Evolutionary conservation across 2,113 vertebrate genomes (phyloP).

Genomic region (Phalacrocorax aristotelis): DNA sequence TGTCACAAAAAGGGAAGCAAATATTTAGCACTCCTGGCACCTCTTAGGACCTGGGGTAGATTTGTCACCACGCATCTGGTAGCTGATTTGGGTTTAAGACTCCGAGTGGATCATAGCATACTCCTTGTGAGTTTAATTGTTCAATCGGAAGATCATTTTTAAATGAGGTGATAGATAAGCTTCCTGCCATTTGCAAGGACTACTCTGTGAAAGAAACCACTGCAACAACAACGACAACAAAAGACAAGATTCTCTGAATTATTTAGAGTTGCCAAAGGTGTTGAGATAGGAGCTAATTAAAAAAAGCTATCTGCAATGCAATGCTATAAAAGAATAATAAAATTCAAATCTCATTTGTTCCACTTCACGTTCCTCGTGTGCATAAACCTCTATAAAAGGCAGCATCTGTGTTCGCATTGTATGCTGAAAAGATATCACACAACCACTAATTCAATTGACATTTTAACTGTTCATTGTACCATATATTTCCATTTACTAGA

Average conservation of each 20-base stretch:
- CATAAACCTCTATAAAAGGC: constrained; percentile 65
- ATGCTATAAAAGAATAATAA: constrained; percentile 74
- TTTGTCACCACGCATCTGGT: not conserved
- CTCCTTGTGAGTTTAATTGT: not conserved
- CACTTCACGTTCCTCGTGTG: constrained; percentile 59
- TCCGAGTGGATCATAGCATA: not conserved
- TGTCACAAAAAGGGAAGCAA: not conserved
- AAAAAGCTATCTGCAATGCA: constrained; percentile 56
- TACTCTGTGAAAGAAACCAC: not conserved
- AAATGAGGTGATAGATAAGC: not conserved
- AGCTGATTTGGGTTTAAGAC: not conserved
- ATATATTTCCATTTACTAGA: constrained; percentile 65
- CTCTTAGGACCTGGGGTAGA: not conserved
- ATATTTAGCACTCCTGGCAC: not conserved
- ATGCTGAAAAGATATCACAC: constrained; percentile 33
- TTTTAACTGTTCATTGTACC: constrained; percentile 64
- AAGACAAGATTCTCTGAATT: constrained; percentile 25
- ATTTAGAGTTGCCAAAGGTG: constrained; percentile 71
- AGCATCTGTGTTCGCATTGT: constrained; percentile 43
- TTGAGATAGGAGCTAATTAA: constrained; percentile 70
- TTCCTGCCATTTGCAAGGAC: not conserved
- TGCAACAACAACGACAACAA: not conserved
- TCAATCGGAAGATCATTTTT: not conserved
- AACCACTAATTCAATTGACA: constrained; percentile 50
- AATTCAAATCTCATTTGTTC: constrained; percentile 78